These are phyloP conservation scores for Orthosia cruda DNA, from an alignment of 2,888 invertebrate species.

Conservation along the genomic window DNA sequence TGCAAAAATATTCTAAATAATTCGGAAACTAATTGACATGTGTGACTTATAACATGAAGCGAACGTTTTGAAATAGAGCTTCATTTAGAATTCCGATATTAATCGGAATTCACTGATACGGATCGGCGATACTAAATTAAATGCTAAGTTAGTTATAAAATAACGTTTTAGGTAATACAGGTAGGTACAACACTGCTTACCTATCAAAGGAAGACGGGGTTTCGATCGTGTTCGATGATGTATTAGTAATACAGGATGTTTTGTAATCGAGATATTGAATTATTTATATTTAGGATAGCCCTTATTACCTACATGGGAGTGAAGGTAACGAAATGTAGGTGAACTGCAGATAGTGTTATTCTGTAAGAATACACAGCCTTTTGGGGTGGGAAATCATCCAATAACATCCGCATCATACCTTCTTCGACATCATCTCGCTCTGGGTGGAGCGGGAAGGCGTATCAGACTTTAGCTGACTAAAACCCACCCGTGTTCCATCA, in stretches of 20 bases:
- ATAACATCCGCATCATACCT: no score
- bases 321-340: background rate
- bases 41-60: constrained; percentile 35
- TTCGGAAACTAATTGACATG: constrained; percentile 53
- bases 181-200: constrained; percentile 45
- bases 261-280: constrained; percentile 39
- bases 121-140: constrained; percentile 54
- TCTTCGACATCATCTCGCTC: no score
- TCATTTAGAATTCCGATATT: constrained; percentile 60
- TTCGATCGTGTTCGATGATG: constrained; percentile 33
- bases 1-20: constrained; percentile 52
- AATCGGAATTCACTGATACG: constrained; percentile 58
- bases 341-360: no score
- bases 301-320: background rate
- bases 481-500: no score
- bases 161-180: constrained; percentile 58
- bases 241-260: constrained; percentile 25
- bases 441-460: no score
- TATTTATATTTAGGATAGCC: constrained; percentile 29
- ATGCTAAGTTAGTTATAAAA: constrained; percentile 54
- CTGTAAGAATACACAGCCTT: no score
- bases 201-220: constrained; percentile 41
- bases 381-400: no score
- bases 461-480: no score
- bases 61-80: constrained; percentile 50